Percentiles rank a stretch among this genome's conserved stretches.
These are phyloP conservation scores for Pheosia tremula DNA, from an alignment of 2,888 invertebrate species.

Conservation along the genomic window DNA sequence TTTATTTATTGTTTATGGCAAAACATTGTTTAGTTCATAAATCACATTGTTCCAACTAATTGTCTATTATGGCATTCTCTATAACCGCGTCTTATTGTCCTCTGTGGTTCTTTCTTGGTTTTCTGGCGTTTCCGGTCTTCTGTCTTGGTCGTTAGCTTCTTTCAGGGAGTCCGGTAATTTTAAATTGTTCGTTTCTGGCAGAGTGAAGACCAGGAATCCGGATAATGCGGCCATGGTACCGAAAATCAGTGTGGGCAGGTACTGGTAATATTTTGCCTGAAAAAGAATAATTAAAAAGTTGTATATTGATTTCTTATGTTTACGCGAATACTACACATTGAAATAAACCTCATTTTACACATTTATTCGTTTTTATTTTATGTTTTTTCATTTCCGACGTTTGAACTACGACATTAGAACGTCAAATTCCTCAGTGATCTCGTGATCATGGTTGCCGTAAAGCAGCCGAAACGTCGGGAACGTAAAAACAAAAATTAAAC, in stretches of 20 bases:
- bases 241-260: constrained; percentile 84
- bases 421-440: no score
- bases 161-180: constrained; percentile 85
- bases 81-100: constrained; percentile 45
- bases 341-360: no score
- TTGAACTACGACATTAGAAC: no score
- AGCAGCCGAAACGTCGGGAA: no score
- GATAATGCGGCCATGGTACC: constrained; percentile 82
- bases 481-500: no score
- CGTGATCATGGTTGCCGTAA: no score
- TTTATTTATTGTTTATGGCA: constrained; percentile 5
- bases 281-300: constrained; percentile 27
- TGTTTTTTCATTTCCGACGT: no score
- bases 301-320: neutral
- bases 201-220: constrained; percentile 80
- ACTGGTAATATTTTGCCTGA: constrained; percentile 75
- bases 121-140: constrained; percentile 25
- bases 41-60: constrained; percentile 26
- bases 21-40: constrained; percentile 11
- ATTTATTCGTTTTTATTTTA: no score
- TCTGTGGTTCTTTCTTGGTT: constrained; percentile 38
- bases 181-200: constrained; percentile 86
- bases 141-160: constrained; percentile 82
- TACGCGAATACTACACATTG: no score
- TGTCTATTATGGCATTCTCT: constrained; percentile 21